phyloP scores from a whole-genome alignment of 2,113 vertebrate species.

The Passer domesticus region DNA sequence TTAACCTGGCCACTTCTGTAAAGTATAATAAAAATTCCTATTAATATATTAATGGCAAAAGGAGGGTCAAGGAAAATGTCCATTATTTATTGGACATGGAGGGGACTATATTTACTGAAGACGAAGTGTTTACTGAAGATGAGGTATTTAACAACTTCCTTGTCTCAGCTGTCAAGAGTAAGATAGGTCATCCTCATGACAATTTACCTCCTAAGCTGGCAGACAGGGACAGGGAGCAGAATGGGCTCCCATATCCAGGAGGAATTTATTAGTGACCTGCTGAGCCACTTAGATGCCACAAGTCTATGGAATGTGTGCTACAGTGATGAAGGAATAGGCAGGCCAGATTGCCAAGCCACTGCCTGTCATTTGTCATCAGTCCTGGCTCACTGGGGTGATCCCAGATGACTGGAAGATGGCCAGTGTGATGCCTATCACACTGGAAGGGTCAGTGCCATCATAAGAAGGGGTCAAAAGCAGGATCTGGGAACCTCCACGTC shows the following conservation, averaged over 20 bases:
- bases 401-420: not conserved
- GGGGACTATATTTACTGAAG: not conserved
- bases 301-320: too few relatives aligned
- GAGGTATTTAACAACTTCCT: not conserved
- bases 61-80: not conserved
- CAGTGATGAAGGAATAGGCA: not conserved
- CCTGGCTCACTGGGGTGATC: not conserved
- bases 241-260: too few relatives aligned
- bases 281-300: not conserved
- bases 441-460: not conserved
- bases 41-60: not conserved
- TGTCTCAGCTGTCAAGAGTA: not conserved
- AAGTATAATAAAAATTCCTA: not conserved
- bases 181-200: not conserved
- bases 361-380: not conserved
- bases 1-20: not conserved
- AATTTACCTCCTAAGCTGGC: not conserved
- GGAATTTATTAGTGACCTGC: not conserved
- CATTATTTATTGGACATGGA: not conserved
- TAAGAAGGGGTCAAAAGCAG: rapidly evolving
- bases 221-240: not conserved
- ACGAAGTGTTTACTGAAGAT: not conserved
- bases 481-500: not conserved
- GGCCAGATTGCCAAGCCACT: not conserved
- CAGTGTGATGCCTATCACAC: not conserved